These are phyloP conservation scores for Kryptolebias ocellatus DNA, from an alignment of 2,797 vertebrate species.

Conservation along the genomic window DNA sequence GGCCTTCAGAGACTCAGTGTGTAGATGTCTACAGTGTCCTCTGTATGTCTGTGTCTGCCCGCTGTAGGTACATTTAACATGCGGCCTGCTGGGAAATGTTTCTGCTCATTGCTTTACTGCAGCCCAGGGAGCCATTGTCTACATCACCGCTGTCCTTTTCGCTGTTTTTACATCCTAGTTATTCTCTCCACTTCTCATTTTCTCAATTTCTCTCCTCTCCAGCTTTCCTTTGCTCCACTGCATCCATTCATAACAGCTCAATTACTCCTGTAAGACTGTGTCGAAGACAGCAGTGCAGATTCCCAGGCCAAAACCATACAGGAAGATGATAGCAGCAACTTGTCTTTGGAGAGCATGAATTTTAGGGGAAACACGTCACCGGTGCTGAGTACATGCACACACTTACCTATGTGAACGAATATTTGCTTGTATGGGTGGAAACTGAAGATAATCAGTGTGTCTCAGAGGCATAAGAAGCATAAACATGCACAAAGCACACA, in stretches of 20 bases:
- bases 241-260: constrained; percentile 50
- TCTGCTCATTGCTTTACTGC: constrained; percentile 56
- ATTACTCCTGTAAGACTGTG: constrained; percentile 43
- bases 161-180: background rate
- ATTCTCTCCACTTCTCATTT: constrained; percentile 1
- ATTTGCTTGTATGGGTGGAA: constrained; percentile 47
- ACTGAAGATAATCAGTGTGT: constrained; percentile 53
- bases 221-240: constrained; percentile 30
- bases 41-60: constrained; percentile 46
- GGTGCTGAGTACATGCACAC: constrained; percentile 5
- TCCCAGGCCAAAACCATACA: constrained; percentile 43
- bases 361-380: constrained; percentile 35
- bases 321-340: constrained; percentile 49
- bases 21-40: constrained; percentile 21
- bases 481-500: constrained; percentile 39
- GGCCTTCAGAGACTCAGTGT: constrained; percentile 47
- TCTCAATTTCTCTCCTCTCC: constrained; percentile 5
- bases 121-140: constrained; percentile 58
- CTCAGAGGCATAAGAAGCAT: constrained; percentile 31
- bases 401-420: constrained; percentile 56
- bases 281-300: constrained; percentile 34
- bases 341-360: constrained; percentile 54
- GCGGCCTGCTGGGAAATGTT: constrained; percentile 62
- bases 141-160: constrained; percentile 36
- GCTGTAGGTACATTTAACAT: constrained; percentile 61